A percentile compares a stretch with the other conserved stretches of the same genome.
Evolutionary conservation across 1,140 invertebrate species (phyloP).

Genomic region (Eufriesea mexicana): DNA sequence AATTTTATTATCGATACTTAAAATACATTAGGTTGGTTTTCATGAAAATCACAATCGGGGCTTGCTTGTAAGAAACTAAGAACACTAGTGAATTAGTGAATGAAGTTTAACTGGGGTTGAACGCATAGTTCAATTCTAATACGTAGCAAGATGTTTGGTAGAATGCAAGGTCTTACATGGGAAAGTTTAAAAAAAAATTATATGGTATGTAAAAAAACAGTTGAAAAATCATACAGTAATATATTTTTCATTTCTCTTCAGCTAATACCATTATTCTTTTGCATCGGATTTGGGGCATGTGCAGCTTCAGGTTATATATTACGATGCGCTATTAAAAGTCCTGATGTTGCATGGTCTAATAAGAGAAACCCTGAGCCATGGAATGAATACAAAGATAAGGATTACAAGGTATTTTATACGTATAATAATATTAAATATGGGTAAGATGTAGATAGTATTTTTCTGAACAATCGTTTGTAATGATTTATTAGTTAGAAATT

Average conservation of each 20-base stretch:
- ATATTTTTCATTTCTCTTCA: slow-evolving; percentile 74
- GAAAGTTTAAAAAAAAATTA: slow-evolving; percentile 85
- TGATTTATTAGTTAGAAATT: neutral
- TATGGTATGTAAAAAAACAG: slow-evolving; percentile 81
- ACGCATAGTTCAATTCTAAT: neutral
- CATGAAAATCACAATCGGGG: neutral
- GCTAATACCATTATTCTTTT: slow-evolving; percentile 91
- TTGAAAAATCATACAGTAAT: neutral
- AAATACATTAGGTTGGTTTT: neutral
- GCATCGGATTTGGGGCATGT: slow-evolving; percentile 85
- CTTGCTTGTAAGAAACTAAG: no score
- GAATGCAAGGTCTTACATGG: slow-evolving; percentile 72
- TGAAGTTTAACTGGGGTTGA: neutral
- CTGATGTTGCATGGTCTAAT: slow-evolving; percentile 91
- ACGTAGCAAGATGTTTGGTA: neutral
- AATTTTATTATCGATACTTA: neutral
- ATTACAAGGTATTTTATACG: slow-evolving; percentile 89
- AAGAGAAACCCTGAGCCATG: slow-evolving; percentile 89
- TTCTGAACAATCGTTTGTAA: neutral
- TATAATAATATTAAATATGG: neutral
- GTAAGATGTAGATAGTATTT: neutral
- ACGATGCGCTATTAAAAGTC: slow-evolving; percentile 88
- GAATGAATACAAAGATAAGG: slow-evolving; percentile 89
- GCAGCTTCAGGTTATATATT: slow-evolving; percentile 85
- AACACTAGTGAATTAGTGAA: no score